Evolutionary conservation across 2,113 vertebrate species (phyloP), one percentile per base, ranked within the genome.

Genomic region (Myotis brandtii): DNA sequence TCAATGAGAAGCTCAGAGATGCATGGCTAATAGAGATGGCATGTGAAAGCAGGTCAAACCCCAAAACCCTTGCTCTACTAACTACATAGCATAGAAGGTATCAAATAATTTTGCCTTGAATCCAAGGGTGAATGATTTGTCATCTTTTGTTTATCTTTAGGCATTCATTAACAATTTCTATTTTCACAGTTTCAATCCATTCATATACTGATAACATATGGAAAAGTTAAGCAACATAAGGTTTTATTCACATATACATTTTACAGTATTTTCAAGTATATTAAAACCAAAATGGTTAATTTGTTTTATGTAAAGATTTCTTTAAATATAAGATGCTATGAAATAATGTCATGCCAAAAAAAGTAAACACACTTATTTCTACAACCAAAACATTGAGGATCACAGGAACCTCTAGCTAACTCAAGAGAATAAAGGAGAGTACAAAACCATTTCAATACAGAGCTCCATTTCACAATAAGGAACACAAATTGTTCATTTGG

Each of bases 91-190:
- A 34, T 16, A 56, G n/a, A 84, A 64, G 3, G 37, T 73, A 64
- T n/a, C 70, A 89, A 88, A 62, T 72, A 43, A 75, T 72, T 94
- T 70, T 89, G 9, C 56, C 54, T 85, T n/a, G 6, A 76, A 43
- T 59, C 66, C 50, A 34, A 75, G 32, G 9, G 12, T 62, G 1
- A 86, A 50, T 66, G 12, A 64, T 50, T 87, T 32, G 13, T 30
- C 48, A 85, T 92, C 12, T 32, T 86, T 30, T 79, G 11, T 13
- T 89, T 92, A 25, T 66, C 30, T 87, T 80, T 59, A 73, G 23
- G 48, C 13, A 66, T 81, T 88, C 67, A 82, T 9, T 52, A 43
- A 84, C 56, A 94, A 20, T 86, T 95, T 95, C 34, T 90, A 34
- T 64, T 93, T 87, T 89, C 40, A 54, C 16, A 43, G 46, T 76